Base-by-base conservation (phyloP, 1,140 invertebrate species). In the Dysdera silvatica region DNA sequence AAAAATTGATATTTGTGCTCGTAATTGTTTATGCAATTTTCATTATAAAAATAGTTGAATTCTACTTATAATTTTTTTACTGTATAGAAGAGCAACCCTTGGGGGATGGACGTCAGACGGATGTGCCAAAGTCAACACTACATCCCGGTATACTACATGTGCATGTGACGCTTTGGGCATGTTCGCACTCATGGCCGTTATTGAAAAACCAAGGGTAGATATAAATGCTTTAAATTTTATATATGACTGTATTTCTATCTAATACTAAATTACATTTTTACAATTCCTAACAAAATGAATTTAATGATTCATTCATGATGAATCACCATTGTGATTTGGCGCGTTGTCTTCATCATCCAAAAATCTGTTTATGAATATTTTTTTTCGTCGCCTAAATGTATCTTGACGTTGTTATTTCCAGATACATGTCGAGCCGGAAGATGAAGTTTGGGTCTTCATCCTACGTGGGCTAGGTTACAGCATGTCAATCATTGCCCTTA, bases 101-200 rank as follows among this genome's bases (percentile, higher is more conserved):
- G 72, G 72, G 2, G 65, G 52, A 12, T 74, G 72, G 72, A 69
- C 69, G 24, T 23, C 67, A 2, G 49, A 56, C 3, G 69, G 67
- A 16, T 74, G 72, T 31, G 12, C 60, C 2, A 23, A 68, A 2
- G 23, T 71, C 8, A 54, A 63, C 12, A 56, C 66, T 0, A 67
- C 49, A 0, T 67, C 51, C 1, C 16, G 58, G 8, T 71, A 71
- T 41, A 72, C 71, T 3, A 67, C 56, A 2, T 73, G 72, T 37
- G 37, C 66, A 2, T 73, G 71, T 32, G 63, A 64, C 1, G 41
- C 55, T 2, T 64, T 72, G n/a, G 71, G 71, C 32, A 66, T 61
- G 16, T 69, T 68, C 31, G 62, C 69, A 1, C 60, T 73, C 10
- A 6, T 73, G 20, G 61, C 65, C 4, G 20, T 57, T 14, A 52